Evolutionary conservation across 2,797 vertebrate species (phyloP), one percentile per base, ranked within the genome.

Genomic region (Gallinago solitaria): DNA sequence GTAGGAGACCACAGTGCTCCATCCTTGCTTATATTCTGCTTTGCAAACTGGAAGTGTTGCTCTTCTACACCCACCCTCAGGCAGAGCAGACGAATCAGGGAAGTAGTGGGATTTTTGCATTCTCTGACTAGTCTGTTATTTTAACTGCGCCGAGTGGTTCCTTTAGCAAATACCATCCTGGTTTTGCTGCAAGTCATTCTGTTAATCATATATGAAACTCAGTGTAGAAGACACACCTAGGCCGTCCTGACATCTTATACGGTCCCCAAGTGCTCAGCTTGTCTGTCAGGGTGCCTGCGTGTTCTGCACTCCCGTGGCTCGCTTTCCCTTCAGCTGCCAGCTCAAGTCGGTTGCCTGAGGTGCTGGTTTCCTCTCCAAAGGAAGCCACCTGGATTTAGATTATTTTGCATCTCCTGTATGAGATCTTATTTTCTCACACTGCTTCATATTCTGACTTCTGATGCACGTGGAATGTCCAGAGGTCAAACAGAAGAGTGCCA

Each of bases 181-280:
- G 1, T 91, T 96, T 83, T 89, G 12, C 74, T 92, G 25, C n/a
- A 69, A 85, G 65, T 57, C 24, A 23, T 87, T 83, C 45, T 78
- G 47, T 73, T 86, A 74, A 70, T 67, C 7, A 7, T 73, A 64
- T 12, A 37, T 37, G 37, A 71, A 80, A 61, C n/a, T 77, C 47
- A 43, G 8, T 4, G 19, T 47, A 61, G 61, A 83, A 83, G 47
- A 54, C 13, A 81, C 74, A 53, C 8, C 18, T 37, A 37, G 24
- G n/a, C 19, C 59, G n/a, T n/a, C 59, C 50, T 75, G 37, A 73
- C 81, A 65, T 69, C 48, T 30, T 48, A 2, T 16, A 32, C 3
- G 4, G 32, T 60, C n/a, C 33, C n/a, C 47, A 41, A 23, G 51
- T 2, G 2, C 50, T 69, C 4, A 9, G 39, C 39, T 67, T 13